Base-by-base conservation (phyloP, 1,140 invertebrate genomes). In the Drosophila tristis region DNA sequence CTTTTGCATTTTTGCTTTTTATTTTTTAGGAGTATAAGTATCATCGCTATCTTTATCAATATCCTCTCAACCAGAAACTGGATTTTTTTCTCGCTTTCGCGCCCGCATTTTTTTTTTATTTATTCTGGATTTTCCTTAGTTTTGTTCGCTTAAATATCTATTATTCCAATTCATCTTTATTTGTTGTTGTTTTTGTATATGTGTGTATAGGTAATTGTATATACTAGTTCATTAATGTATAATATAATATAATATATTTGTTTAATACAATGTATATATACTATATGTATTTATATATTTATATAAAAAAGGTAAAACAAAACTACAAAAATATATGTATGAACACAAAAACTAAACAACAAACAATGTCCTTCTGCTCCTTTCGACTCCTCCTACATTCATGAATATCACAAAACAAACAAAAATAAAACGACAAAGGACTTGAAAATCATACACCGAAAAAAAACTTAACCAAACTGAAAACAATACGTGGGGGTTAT, bases 121-220 rank as follows among this genome's bases (percentile, higher is more conserved):
- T 43, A 43, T 61, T 74, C 26, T 59, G 39, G 49, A 54, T 66
- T 45, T 39, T 29, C 23, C 43, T 51, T 43, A 31, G 29, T 35
- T 72, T 62, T 49, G 49, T 42, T 56, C 63, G 16, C 23, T 85
- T 89, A 89, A 89, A 31, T 26, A 73, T 68, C 72, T 87, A 87
- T 84, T 89, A 84, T 89, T 84, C 60, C 67, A 84, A 79, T 89
- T 79, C 68, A 89, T 89, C 70, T 72, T 79, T 87, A 67, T 78
- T 86, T 74, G 4, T 54, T 64, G 43, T 25, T 35, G 31, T 39
- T 39, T 11, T 39, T 39, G 55, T 75, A 67, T 75, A 66, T 60
- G 62, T 60, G 62, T 75, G 50, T 67, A 75, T 66, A 75, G 54
- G 50, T 58, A 74, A 65, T 74, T 74, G 72, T 75, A 80, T 76